A percentile compares a stretch with the other conserved stretches of the same genome.
Evolutionary conservation across 2,797 vertebrate species (phyloP).

Genomic region (Taenioides sp.): DNA sequence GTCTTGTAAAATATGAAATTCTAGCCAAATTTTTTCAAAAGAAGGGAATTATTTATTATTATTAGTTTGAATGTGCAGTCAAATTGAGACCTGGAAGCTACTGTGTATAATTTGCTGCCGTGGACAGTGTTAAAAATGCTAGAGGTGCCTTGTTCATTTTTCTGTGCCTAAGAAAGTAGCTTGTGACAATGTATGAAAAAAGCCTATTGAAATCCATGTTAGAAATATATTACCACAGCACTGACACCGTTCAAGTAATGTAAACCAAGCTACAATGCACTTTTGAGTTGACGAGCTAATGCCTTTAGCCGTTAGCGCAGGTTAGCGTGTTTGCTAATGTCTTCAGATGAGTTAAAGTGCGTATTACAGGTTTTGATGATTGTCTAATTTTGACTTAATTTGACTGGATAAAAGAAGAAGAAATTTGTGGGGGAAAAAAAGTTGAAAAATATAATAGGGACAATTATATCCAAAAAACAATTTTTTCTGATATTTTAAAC

Average conservation of each 20-base stretch:
- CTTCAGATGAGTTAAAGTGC: slow-evolving; percentile 28
- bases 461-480: too few species aligned
- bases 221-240: slow-evolving; percentile 58
- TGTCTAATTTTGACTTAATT: too few species aligned
- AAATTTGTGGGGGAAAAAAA: too few species aligned
- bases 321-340: slow-evolving; percentile 50
- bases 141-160: slow-evolving; percentile 84
- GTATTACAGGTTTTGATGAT: too few species aligned
- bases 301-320: slow-evolving; percentile 50
- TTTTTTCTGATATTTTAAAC: too few species aligned
- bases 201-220: slow-evolving; percentile 60
- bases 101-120: slow-evolving; percentile 76
- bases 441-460: too few species aligned
- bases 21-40: slow-evolving; percentile 53
- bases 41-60: slow-evolving; percentile 46
- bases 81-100: slow-evolving; percentile 69
- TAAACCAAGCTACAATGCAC: slow-evolving; percentile 72
- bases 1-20: slow-evolving; percentile 62
- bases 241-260: slow-evolving; percentile 50
- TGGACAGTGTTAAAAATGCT: slow-evolving; percentile 77
- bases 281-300: slow-evolving; percentile 63
- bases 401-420: too few species aligned
- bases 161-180: slow-evolving; percentile 79
- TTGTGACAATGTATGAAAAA: slow-evolving; percentile 53
- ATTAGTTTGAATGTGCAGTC: slow-evolving; percentile 52